Evolutionary conservation across 2,797 vertebrate species (phyloP).

Genomic region (Sebastes ruberrimus): DNA sequence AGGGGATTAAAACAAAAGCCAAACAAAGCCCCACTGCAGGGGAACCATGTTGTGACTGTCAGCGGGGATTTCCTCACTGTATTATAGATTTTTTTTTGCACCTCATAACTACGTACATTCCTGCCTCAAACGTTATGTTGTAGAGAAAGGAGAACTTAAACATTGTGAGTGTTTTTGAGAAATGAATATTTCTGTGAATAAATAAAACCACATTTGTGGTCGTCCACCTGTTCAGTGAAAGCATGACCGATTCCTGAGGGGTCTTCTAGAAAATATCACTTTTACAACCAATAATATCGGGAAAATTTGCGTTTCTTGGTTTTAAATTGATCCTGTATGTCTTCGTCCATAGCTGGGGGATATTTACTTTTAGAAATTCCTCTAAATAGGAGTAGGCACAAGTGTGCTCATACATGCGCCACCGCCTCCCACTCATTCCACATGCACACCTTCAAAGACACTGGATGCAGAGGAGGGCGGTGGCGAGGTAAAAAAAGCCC

Average conservation of each 20-base stretch:
- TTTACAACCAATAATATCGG: not conserved
- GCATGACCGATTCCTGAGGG: not conserved
- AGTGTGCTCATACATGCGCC: not conserved
- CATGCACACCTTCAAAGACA: slow-evolving; percentile 40
- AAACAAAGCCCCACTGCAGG: slow-evolving; percentile 75
- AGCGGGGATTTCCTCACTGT: slow-evolving; percentile 58
- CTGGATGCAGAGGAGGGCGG: slow-evolving; percentile 49
- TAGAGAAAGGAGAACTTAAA: not conserved
- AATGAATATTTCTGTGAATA: not conserved
- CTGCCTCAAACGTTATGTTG: not conserved
- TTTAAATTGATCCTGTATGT: not conserved
- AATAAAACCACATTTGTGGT: not conserved
- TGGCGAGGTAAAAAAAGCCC: slow-evolving; percentile 66
- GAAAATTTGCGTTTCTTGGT: not conserved
- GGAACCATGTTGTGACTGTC: slow-evolving; percentile 72
- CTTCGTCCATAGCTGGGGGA: not conserved
- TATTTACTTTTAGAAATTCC: not conserved
- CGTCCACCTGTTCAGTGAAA: not conserved
- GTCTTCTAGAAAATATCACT: not conserved
- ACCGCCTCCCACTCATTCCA: not conserved
- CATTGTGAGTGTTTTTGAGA: not conserved
- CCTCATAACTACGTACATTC: slow-evolving; percentile 16
- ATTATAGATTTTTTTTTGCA: slow-evolving; percentile 31
- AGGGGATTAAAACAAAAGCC: slow-evolving; percentile 81
- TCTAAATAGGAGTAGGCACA: not conserved